Conservation (phyloP, 2,888 invertebrate species). For the Loripinus fragilis region DNA sequence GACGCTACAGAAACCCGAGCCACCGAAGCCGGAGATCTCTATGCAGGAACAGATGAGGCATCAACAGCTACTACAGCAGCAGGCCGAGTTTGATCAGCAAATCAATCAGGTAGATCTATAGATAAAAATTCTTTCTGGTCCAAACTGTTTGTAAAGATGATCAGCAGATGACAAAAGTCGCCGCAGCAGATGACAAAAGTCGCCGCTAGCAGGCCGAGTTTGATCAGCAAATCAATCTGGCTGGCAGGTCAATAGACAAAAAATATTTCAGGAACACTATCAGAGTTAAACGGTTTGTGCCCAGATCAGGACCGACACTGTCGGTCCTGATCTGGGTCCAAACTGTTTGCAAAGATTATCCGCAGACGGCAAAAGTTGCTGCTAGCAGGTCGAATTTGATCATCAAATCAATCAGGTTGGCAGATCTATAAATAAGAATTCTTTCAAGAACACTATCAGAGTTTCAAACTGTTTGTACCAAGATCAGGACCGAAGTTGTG, state of each 20-base stretch:
- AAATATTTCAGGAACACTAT: too few relatives aligned
- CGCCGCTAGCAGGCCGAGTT: constrained; percentile 80
- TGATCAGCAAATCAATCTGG: constrained; percentile 71
- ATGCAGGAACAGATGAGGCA: constrained; percentile 72
- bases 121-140: too few relatives aligned
- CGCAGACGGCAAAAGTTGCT: constrained; percentile 81
- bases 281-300: too few relatives aligned
- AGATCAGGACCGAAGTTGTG: too few relatives aligned
- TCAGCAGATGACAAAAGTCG: too few relatives aligned
- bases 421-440: constrained; percentile 30
- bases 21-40: constrained; percentile 67
- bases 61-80: constrained; percentile 81
- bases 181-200: too few relatives aligned
- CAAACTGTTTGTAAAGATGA: too few relatives aligned
- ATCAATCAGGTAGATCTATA: constrained; percentile 56
- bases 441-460: too few relatives aligned
- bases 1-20: constrained; percentile 80
- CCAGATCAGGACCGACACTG: too few relatives aligned
- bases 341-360: too few relatives aligned
- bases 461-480: too few relatives aligned
- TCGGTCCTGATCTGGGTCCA: too few relatives aligned
- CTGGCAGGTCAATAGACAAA: constrained; percentile 40
- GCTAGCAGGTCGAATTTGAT: constrained; percentile 79
- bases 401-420: constrained; percentile 70
- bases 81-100: constrained; percentile 78